Conservation (phyloP, 1,140 invertebrate species). For the Caenorhabditis latens region DNA sequence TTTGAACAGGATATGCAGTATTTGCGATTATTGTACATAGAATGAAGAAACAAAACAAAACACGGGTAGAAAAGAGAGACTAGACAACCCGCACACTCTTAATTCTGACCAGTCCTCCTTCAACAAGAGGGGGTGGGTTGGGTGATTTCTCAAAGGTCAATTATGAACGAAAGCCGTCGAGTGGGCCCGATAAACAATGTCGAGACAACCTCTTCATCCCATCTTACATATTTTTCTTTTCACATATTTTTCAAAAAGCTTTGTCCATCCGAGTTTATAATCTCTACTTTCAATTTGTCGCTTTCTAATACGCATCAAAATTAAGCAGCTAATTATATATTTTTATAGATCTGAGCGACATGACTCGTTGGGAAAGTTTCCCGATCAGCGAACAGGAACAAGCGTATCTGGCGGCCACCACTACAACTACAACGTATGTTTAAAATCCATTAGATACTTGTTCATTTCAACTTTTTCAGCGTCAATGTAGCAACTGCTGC, state of each 20-base stretch:
- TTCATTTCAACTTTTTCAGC: neutral
- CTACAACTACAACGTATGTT: slow-evolving; percentile 55
- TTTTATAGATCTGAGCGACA: neutral
- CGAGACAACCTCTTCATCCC: neutral
- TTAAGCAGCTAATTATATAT: neutral
- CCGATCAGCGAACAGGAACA: slow-evolving; percentile 62
- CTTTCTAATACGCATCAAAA: too few species aligned
- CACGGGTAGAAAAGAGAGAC: neutral
- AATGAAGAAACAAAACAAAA: slow-evolving; percentile 43
- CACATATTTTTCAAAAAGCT: neutral
- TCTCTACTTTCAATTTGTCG: too few species aligned
- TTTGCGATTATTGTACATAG: slow-evolving; percentile 17
- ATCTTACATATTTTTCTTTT: neutral
- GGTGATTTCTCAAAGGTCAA: slow-evolving; percentile 47
- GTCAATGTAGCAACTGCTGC: slow-evolving; percentile 16
- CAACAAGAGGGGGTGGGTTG: neutral
- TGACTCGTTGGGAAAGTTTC: slow-evolving; percentile 60
- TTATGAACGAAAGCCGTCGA: slow-evolving; percentile 18
- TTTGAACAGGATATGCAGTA: slow-evolving; percentile 6
- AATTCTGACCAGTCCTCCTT: neutral
- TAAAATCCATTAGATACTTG: neutral
- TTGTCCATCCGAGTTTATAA: too few species aligned
- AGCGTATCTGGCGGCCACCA: slow-evolving; percentile 51
- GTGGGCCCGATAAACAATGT: slow-evolving; percentile 26
- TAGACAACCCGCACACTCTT: neutral